Evolutionary conservation across 2,797 vertebrate genomes (phyloP).

Genomic region (Uromys caudimaculatus): DNA sequence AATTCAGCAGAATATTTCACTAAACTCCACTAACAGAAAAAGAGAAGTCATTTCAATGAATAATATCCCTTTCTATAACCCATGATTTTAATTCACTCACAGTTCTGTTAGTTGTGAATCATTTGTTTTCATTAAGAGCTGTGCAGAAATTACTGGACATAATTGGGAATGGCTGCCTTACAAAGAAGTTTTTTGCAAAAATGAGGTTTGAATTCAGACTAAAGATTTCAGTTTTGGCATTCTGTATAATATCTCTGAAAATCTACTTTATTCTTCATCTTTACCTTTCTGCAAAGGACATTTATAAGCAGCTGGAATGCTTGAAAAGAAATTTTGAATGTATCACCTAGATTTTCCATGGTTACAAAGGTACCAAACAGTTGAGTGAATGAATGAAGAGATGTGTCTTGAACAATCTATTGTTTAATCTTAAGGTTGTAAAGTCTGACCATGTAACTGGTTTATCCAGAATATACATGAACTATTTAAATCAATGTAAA

Average conservation of each 20-base stretch:
- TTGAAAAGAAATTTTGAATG: conserved; percentile 60
- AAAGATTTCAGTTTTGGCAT: conserved; percentile 46
- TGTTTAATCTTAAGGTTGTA: conserved; percentile 21
- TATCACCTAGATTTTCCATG: conserved; percentile 55
- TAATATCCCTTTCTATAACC: not conserved
- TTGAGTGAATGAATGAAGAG: conserved; percentile 45
- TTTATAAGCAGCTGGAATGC: conserved; percentile 55
- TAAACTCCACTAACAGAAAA: conserved; percentile 13
- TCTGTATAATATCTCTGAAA: conserved; percentile 61
- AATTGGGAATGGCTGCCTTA: conserved; percentile 31
- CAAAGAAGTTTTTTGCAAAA: conserved; percentile 65
- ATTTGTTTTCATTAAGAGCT: conserved; percentile 61
- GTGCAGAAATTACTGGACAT: conserved; percentile 43
- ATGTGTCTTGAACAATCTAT: conserved; percentile 27
- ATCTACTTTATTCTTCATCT: conserved; percentile 51
- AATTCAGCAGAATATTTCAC: not conserved
- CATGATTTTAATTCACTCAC: conserved; percentile 57
- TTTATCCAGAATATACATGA: conserved; percentile 26
- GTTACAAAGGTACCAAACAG: conserved; percentile 38
- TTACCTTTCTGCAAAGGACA: conserved; percentile 46
- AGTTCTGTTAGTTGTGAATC: conserved; percentile 61
- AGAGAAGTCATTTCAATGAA: not conserved
- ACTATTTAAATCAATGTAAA: conserved; percentile 8
- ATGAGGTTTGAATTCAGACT: conserved; percentile 65
- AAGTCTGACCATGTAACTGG: not conserved